Conservation (phyloP, 1,140 invertebrate genomes). For the Kradibia gibbosae region DNA sequence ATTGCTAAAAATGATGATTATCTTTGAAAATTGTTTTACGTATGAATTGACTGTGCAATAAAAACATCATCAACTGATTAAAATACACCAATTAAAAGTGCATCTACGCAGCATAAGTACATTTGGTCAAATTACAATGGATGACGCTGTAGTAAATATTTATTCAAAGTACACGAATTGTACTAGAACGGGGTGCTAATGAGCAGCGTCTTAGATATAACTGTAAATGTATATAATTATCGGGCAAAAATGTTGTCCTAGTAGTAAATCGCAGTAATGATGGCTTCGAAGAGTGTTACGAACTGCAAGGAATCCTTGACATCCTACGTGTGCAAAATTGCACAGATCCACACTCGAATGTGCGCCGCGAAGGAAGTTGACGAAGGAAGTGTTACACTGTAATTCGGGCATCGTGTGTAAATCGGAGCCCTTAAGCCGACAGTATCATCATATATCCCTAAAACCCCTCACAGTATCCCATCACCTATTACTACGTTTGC, state of each 20-base stretch:
- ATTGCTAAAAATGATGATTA: no score
- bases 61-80: no score
- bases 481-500: background rate
- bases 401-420: conserved; percentile 21
- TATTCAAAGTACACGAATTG: background rate
- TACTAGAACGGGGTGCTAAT: background rate
- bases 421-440: background rate
- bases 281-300: background rate
- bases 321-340: background rate
- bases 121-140: no score
- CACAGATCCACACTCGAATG: no score
- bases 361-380: background rate
- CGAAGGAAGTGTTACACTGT: background rate
- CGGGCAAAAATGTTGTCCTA: background rate
- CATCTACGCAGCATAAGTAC: no score
- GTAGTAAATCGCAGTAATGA: background rate
- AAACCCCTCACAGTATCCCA: conserved; percentile 31
- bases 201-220: background rate
- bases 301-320: background rate
- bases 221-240: background rate
- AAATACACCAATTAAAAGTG: no score
- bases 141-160: background rate
- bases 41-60: no score
- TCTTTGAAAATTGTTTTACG: no score
- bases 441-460: conserved; percentile 3